phyloP scores from a whole-genome alignment of 1,140 invertebrate genomes.

The Dinoponera quadriceps region DNA sequence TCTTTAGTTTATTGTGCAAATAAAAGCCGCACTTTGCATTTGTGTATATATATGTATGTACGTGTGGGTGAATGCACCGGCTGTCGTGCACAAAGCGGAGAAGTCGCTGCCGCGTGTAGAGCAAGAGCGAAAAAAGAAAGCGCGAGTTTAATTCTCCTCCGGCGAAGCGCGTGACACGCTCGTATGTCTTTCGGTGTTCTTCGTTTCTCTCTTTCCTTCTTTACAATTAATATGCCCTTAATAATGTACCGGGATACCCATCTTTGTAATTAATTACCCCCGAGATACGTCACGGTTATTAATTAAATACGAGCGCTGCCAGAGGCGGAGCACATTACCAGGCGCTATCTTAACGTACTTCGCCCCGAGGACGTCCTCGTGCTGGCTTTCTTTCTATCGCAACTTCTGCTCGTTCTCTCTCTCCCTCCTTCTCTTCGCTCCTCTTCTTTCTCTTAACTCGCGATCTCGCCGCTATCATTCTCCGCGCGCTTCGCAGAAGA shows the following conservation, averaged over 20 bases:
- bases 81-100: conserved; percentile 1
- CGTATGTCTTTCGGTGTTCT: neutral
- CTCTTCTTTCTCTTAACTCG: conserved; percentile 48
- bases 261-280: conserved; percentile 61
- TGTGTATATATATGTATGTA: too few species aligned
- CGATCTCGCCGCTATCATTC: conserved; percentile 22
- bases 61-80: conserved; percentile 1
- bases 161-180: neutral
- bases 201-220: conserved; percentile 43
- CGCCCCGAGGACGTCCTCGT: conserved; percentile 8
- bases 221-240: conserved; percentile 68
- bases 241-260: neutral
- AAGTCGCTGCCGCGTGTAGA: conserved; percentile 5
- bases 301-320: conserved; percentile 74
- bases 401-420: neutral
- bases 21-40: conserved; percentile 7
- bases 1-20: conserved; percentile 49
- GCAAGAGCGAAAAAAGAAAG: neutral
- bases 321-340: conserved; percentile 68
- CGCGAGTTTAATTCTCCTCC: conserved; percentile 33
- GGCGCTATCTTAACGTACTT: conserved; percentile 49
- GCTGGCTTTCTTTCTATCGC: conserved; percentile 8
- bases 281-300: conserved; percentile 72
- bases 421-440: neutral
- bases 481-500: conserved; percentile 3